Evolutionary conservation across 2,888 invertebrate species (phyloP), one percentile per base, ranked within the genome.

Genomic region (Creontiades dilutus): DNA sequence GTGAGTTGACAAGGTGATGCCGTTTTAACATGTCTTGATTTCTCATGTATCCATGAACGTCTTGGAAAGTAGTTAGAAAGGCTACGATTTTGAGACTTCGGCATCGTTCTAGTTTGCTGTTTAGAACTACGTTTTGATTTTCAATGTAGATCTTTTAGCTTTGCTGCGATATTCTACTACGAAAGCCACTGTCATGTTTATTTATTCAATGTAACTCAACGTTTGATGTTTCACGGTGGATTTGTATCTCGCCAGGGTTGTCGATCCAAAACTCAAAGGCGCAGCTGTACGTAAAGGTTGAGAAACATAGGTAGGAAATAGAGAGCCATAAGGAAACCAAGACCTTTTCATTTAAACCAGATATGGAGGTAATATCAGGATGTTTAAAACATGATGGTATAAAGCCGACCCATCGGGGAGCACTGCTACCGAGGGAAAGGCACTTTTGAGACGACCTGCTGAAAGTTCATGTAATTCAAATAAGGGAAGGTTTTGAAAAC

Each of bases 381-480:
- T 82, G 82, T 82, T 52, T 82, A 82, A 82, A 82, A 82, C 82
- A 82, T 82, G 27, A 47, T 46, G 82, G 16, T 82, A 82, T 82
- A 16, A 48, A 52, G 47, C 47, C 48, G 52, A 52, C 82, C 19
- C 78, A 37, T 37, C 37, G n/a, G 82, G 19, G 52, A 52, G 52
- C 82, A 52, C 0, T 23, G 48, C 27, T 14, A 47, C 47, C 37
- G 52, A 23, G 19, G 82, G 23, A 46, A 46, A 19, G 46, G 47
- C 82, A 78, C 78, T 78, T 68, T 78, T 78, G 78, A 78, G 27
- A 9, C 81, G 81, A 61, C 12, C 23, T 23, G 19, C 12, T 19
- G 68, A 23, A 23, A 82, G 78, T 78, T 88, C 88, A 88, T 88
- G 88, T 80, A 88, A 88, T 88, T 88, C 88, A 88, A 88, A 88